Evolutionary conservation across 2,797 vertebrate species (phyloP), one percentile per base, ranked within the genome.

Genomic region (Anableps anableps): DNA sequence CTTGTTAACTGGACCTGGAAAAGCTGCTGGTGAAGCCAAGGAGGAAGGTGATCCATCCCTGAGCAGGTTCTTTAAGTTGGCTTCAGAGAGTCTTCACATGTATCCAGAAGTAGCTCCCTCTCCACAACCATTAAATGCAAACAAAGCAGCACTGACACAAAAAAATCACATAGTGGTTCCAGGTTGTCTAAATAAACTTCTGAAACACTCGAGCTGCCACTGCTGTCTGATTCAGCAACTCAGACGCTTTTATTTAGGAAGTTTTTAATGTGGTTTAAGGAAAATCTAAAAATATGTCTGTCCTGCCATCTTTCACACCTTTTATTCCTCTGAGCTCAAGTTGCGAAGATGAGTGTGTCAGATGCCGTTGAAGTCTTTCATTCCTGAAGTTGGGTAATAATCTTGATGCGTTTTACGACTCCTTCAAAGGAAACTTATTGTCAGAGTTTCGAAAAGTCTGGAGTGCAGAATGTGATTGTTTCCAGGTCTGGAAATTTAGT

Each of bases 221-320:
- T 17, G 23, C 4, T 2, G 68, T 60, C 31, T 58, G 36, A 74
- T 26, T 76, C 55, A 6, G 31, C 1, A 60, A 9, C 58, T 76
- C 38, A 1, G 48, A 14, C 29, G 3, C 48, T 71, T 83, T 79
- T 53, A 72, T 80, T 90, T 77, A 74, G 75, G 77, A 81, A 68
- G 38, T 26, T 0, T 76, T 47, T 70, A 0, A 0, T 2, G 10
- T 66, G 26, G 26, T 72, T 74, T 60, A 64, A 19, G 38, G 26
- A 38, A 10, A 23, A 19, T 43, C 74, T 82, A 88, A 82, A 83
- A 85, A 83, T 86, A 88, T 70, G 74, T 83, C 76, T 51, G 14
- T 72, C 11, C 6, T 0, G 0, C 21, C 53, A 70, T 73, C 79
- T 68, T 50, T 53, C 31, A 7, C 16, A 21, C 38, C n/a, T 50